Conservation (phyloP, 2,797 vertebrate genomes). For the Chrysocyon brachyurus region DNA sequence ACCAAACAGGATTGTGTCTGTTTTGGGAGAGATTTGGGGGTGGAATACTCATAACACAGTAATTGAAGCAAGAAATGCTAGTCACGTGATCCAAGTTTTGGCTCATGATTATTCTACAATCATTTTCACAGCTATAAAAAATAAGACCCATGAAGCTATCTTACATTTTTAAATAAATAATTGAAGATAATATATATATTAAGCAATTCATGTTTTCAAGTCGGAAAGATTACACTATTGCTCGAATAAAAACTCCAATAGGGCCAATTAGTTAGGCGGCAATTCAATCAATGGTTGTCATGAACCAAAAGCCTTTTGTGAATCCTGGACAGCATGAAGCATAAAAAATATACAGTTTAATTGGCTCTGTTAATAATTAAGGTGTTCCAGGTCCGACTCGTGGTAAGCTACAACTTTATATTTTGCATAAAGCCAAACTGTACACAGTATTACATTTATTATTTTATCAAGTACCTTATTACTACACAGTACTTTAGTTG, state of each 20-base stretch:
- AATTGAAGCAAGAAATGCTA: accelerated
- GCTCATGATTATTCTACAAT: background rate
- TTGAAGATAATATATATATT: background rate
- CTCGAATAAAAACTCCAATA: background rate
- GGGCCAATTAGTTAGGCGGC: too few relatives aligned
- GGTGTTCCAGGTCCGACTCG: background rate
- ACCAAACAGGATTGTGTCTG: too few relatives aligned
- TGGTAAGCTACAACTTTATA: background rate
- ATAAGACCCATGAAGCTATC: background rate
- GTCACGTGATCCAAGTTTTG: accelerated
- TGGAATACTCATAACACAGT: background rate
- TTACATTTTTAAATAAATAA: background rate
- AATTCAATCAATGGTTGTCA: background rate
- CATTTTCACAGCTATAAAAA: background rate
- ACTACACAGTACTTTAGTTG: too few relatives aligned
- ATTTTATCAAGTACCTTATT: background rate
- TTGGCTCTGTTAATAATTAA: accelerated
- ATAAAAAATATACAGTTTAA: background rate
- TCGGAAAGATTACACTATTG: background rate
- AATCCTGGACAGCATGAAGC: too few relatives aligned
- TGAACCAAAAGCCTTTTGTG: background rate
- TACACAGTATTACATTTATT: accelerated
- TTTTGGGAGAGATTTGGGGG: background rate
- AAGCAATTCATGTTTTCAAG: background rate
- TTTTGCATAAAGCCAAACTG: background rate